phyloP scores from a whole-genome alignment of 92 coral and sea anemone genomes.

The Virgularia gustaviana region DNA sequence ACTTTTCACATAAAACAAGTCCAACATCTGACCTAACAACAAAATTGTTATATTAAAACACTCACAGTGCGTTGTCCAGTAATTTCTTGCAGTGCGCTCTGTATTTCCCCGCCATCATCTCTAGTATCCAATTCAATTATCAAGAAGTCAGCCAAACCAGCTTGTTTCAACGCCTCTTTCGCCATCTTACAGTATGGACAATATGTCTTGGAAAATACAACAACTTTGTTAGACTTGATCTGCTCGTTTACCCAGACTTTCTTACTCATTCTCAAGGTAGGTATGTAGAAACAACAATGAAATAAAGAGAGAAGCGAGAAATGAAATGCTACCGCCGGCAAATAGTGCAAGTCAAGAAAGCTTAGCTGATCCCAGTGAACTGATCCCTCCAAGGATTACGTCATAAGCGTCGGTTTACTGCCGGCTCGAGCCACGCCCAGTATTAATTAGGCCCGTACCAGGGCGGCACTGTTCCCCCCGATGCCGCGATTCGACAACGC shows the following conservation, averaged over 20 bases:
- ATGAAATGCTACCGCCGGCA: too few species aligned
- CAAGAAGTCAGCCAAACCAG: conserved; percentile 53
- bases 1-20: background rate
- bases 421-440: too few species aligned
- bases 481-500: too few species aligned
- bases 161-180: conserved; percentile 47
- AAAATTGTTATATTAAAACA: background rate
- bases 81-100: conserved; percentile 51
- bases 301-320: background rate
- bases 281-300: background rate
- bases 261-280: conserved; percentile 33
- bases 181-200: conserved; percentile 83
- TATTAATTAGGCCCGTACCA: too few species aligned
- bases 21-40: background rate
- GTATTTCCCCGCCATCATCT: conserved; percentile 65
- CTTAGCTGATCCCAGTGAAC: too few species aligned
- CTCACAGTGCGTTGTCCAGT: conserved; percentile 73
- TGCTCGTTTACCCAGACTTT: conserved; percentile 57
- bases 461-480: too few species aligned
- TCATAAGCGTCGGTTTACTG: too few species aligned
- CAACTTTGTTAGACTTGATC: conserved; percentile 58
- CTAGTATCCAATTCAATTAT: conserved; percentile 67
- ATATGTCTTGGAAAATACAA: conserved; percentile 80
- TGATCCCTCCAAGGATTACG: too few species aligned
- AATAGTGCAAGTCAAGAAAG: too few species aligned